Evolutionary conservation across 1,140 invertebrate genomes (phyloP).

Genomic region (Rhyzopertha dominica): DNA sequence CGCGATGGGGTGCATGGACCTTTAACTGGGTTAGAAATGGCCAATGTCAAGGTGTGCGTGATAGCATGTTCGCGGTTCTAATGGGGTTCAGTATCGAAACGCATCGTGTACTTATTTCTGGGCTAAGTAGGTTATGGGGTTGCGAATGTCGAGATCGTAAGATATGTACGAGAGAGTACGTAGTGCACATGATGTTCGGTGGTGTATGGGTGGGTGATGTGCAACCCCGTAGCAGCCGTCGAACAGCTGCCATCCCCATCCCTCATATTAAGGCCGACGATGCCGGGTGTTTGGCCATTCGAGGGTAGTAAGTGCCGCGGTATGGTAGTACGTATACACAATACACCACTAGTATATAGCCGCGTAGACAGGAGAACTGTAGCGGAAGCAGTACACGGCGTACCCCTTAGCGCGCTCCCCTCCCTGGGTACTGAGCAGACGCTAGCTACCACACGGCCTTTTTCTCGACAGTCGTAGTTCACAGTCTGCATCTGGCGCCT

Average conservation of each 20-base stretch:
- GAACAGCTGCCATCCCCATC: slow-evolving; percentile 34
- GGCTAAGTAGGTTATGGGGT: too few species aligned
- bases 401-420: slow-evolving; percentile 43
- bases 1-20: too few species aligned
- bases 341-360: slow-evolving; percentile 12
- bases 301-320: slow-evolving; percentile 34
- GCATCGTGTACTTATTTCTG: too few species aligned
- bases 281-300: slow-evolving; percentile 34
- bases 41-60: slow-evolving; percentile 15
- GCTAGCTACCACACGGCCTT: too few species aligned
- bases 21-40: slow-evolving; percentile 14
- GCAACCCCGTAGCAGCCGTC: slow-evolving; percentile 33
- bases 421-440: slow-evolving; percentile 30
- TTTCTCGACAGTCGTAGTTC: slow-evolving; percentile 22
- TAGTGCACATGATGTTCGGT: too few species aligned
- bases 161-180: too few species aligned
- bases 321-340: slow-evolving; percentile 1
- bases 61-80: too few species aligned
- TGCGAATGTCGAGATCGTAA: too few species aligned
- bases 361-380: slow-evolving; percentile 11
- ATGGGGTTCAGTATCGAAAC: too few species aligned
- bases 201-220: slow-evolving; percentile 24
- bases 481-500: slow-evolving; percentile 35
- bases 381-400: slow-evolving; percentile 36
- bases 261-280: slow-evolving; percentile 37